Evolutionary conservation across 2,113 vertebrate species (phyloP), one percentile per base, ranked within the genome.

Genomic region (Cariama cristata): DNA sequence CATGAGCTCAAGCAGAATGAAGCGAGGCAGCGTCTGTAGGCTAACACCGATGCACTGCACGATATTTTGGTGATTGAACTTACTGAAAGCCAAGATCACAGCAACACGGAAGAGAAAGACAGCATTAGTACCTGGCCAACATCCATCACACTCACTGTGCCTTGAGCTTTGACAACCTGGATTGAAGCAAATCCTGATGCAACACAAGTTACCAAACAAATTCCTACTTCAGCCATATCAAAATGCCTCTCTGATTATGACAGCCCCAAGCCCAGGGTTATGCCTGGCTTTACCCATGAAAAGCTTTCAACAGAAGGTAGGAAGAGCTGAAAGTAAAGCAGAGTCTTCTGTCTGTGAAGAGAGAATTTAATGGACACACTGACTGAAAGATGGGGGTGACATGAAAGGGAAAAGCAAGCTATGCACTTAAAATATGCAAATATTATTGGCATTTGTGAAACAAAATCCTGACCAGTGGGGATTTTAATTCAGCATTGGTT

Each of bases 1-100:
- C 99, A 99, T 99, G 69, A 99, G 98, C 96, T 99, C 99, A 81
- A 99, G 98, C 90, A 99, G 98, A 93, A 99, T 99, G 96, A 99
- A 99, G 49, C 98, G 98, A 23, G 99, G 99, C 81, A 99, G 97
- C 3, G 98, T 99, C 98, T 98, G 98, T 4, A 99, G 98, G 91
- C 99, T 99, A 64, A 99, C 99, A 9, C 99, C 99, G 1, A 99
- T 98, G 82, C 99, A 99, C 71, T 97, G 98, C 81, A 99, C 99
- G 0, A 99, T 99, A 76, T 99, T 99, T 96, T 99, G 98, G 93
- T 99, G 99, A 94, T 90, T 99, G 98, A 99, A 99, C 91, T 99
- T 99, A 93, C 99, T 99, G 98, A 33, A 83, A 86, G 33, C 28
- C 85, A 84, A 85, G 18, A 40, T 50, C 62, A 74, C 22, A 89